phyloP scores from a whole-genome alignment of 2,113 vertebrate species.

The Synchiropus splendidus region DNA sequence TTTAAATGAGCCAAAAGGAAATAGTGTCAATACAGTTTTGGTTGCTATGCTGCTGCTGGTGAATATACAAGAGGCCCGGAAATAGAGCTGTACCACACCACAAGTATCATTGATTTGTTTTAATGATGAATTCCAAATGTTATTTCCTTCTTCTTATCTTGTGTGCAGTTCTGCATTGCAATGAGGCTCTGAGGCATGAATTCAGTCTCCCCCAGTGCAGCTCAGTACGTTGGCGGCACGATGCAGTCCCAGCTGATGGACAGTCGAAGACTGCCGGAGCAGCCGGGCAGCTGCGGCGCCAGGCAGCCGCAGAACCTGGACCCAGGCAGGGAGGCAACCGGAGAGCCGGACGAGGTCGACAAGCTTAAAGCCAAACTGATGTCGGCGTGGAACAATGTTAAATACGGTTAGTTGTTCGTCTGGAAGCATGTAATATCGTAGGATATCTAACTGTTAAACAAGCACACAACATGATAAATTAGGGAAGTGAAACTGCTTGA shows the following conservation, averaged over 20 bases:
- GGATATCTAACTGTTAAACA: no score
- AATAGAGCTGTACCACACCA: no score
- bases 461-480: no score
- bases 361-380: conserved; percentile 81
- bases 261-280: conserved; percentile 41
- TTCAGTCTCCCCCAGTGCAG: conserved; percentile 76
- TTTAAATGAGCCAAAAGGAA: no score
- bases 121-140: no score
- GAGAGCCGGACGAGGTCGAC: conserved; percentile 81
- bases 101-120: no score
- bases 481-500: no score
- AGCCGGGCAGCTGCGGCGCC: conserved; percentile 45
- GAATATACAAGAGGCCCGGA: no score
- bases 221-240: conserved; percentile 68
- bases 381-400: conserved; percentile 85
- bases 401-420: conserved; percentile 72
- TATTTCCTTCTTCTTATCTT: no score
- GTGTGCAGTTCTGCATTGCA: conserved; percentile 37
- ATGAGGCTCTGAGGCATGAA: conserved; percentile 69
- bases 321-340: conserved; percentile 21
- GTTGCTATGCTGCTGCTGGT: no score
- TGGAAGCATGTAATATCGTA: no score
- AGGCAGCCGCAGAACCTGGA: conserved; percentile 24
- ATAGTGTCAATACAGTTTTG: no score
- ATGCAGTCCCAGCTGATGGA: conserved; percentile 65